A percentile compares a stretch with the other conserved stretches of the same genome.
phyloP scores from a whole-genome alignment of 1,140 invertebrate species.

The Sitobion miscanthi region DNA sequence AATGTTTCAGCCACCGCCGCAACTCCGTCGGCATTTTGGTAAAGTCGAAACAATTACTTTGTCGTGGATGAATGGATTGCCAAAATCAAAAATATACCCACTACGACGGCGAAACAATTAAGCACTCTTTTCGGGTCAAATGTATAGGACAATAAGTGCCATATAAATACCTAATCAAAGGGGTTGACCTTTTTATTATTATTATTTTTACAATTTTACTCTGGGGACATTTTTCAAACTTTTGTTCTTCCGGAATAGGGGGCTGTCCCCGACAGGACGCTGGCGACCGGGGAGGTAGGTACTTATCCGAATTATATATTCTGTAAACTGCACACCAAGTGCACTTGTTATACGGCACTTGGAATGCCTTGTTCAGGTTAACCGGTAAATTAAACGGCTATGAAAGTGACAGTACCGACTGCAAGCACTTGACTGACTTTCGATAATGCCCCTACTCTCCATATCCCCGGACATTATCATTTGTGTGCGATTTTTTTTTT shows the following conservation, averaged over 20 bases:
- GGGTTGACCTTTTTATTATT: conserved; percentile 36
- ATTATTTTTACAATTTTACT: background rate
- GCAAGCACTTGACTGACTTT: conserved; percentile 52
- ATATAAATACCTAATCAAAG: conserved; percentile 56
- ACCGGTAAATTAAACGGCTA: conserved; percentile 55
- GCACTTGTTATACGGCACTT: conserved; percentile 41
- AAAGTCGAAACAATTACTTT: conserved; percentile 5
- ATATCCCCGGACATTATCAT: background rate
- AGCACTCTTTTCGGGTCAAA: conserved; percentile 49
- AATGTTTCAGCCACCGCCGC: background rate
- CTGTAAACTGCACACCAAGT: conserved; percentile 30
- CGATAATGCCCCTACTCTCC: conserved; percentile 27
- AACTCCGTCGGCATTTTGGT: background rate
- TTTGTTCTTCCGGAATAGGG: conserved; percentile 39
- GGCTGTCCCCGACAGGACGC: conserved; percentile 45
- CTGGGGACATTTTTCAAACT: conserved; percentile 44
- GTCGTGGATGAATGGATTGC: conserved; percentile 22
- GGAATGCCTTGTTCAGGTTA: conserved; percentile 47
- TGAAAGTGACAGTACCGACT: conserved; percentile 53
- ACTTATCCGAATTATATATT: conserved; percentile 54
- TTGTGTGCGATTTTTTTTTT: background rate
- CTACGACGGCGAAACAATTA: conserved; percentile 49
- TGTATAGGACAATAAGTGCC: conserved; percentile 47
- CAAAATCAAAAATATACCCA: conserved; percentile 47
- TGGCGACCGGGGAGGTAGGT: conserved; percentile 47